Percentiles rank a stretch among this genome's conserved stretches.
phyloP scores from a whole-genome alignment of 2,113 vertebrate species.

The Callopanchax toddi region DNA sequence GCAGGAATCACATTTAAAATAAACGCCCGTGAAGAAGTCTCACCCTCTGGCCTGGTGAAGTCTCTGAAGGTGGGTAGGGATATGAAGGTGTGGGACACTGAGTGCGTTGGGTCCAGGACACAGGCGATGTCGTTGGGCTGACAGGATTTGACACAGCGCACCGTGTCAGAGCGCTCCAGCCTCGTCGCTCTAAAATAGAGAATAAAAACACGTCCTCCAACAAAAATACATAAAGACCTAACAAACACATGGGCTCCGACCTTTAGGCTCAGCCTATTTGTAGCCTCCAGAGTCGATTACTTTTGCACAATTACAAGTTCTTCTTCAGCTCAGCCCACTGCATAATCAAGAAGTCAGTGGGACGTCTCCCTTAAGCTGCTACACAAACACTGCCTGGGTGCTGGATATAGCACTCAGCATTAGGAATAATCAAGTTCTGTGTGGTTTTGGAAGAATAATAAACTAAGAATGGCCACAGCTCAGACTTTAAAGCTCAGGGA shows the following conservation, averaged over 20 bases:
- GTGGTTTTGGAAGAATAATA: conserved; percentile 64
- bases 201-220: conserved; percentile 28
- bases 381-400: conserved; percentile 64
- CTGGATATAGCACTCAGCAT: conserved; percentile 57
- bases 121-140: conserved; percentile 85
- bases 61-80: conserved; percentile 95
- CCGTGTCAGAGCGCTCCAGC: conserved; percentile 85
- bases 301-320: conserved; percentile 52
- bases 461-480: conserved; percentile 61
- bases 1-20: background rate
- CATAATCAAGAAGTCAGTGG: conserved; percentile 36
- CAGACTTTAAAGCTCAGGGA: conserved; percentile 59
- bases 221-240: conserved; percentile 6
- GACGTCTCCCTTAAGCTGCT: conserved; percentile 55
- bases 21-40: conserved; percentile 12
- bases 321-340: conserved; percentile 45
- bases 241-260: conserved; percentile 41
- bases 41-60: conserved; percentile 90
- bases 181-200: conserved; percentile 67
- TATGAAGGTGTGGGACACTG: conserved; percentile 92
- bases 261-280: conserved; percentile 43
- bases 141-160: conserved; percentile 93
- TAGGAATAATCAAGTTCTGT: conserved; percentile 63
- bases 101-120: conserved; percentile 86
- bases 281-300: conserved; percentile 24